Evolutionary conservation across 2,797 vertebrate genomes (phyloP), one percentile per base, ranked within the genome.

Genomic region (Iguana delicatissima): DNA sequence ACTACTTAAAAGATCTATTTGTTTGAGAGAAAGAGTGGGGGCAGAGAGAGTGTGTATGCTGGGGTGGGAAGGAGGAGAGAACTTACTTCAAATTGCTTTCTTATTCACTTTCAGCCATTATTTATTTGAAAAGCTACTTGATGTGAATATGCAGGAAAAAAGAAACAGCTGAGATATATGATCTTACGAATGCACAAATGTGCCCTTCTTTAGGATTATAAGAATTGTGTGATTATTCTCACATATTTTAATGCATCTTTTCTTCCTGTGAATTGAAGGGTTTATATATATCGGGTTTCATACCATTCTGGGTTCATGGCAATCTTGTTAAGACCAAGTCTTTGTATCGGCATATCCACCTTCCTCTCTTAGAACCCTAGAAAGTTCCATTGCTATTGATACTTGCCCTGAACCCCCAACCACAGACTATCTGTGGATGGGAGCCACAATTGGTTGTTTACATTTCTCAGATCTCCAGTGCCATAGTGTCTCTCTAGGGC

Each of bases 1-100:
- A 96, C 93, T 96, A 96, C 96, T 97, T 97, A 96, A 97, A 96
- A 96, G 86, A 96, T 95, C 94, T 96, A 95, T 96, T 96, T 94
- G 92, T 96, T 93, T 86, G 94, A 96, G 59, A 95, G 91, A 62
- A 89, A 88, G 86, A 0, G 87, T 83, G 84, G 50, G 32, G 42
- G 95, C 90, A 62, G 88, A 89, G 90, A 0, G 86, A 89, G 50
- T 84, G 35, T 77, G 42, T 38, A 26, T 67, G 42, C 50, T 12
- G 16, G 52, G 18, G 22, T 18, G 85, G 77, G 80, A 0, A 24
- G n/a, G 46, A 24, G 76, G 26, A 79, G 76, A 79, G 0, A 4
- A 76, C 81, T 62, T 26, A 93, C 93, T 95, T 95, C 93, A 97
- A 96, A 95, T 96, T 96, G 93, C 94, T 94, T 96, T 96, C 97